A percentile compares a stretch with the other conserved stretches of the same genome.
phyloP scores from a whole-genome alignment of 2,797 vertebrate genomes.

The Chelonia mydas region DNA sequence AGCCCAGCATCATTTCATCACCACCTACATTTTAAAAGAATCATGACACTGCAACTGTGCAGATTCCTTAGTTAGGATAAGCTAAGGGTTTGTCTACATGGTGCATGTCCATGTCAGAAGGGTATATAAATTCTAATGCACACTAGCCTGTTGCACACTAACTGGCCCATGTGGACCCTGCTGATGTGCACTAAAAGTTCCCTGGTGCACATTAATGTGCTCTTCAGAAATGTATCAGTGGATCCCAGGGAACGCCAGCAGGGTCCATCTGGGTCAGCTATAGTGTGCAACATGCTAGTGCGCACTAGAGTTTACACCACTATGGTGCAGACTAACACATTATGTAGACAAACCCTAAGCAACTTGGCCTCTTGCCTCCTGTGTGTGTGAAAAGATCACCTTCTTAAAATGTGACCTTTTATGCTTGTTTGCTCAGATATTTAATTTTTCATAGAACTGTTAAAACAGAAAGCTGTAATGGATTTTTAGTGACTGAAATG shows the following conservation, averaged over 20 bases:
- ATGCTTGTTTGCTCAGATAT: conserved; percentile 53
- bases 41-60: conserved; percentile 62
- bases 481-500: conserved; percentile 60
- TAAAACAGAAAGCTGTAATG: conserved; percentile 39
- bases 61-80: conserved; percentile 68
- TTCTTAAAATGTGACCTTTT: conserved; percentile 59
- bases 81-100: not conserved
- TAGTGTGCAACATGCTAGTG: not conserved
- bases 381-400: conserved; percentile 69
- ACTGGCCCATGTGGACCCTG: not conserved
- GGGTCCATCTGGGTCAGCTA: not conserved
- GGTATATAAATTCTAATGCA: not conserved
- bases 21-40: conserved; percentile 70
- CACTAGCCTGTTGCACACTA: not conserved
- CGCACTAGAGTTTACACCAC: not conserved
- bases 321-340: not conserved
- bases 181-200: not conserved
- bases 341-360: not conserved
- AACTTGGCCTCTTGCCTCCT: conserved; percentile 62
- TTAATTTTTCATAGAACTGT: conserved; percentile 60
- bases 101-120: not conserved
- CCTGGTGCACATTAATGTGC: not conserved
- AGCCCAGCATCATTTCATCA: conserved; percentile 68
- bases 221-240: not conserved
- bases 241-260: no score